phyloP scores from a whole-genome alignment of 2,113 vertebrate species.

The Macrotus californicus region DNA sequence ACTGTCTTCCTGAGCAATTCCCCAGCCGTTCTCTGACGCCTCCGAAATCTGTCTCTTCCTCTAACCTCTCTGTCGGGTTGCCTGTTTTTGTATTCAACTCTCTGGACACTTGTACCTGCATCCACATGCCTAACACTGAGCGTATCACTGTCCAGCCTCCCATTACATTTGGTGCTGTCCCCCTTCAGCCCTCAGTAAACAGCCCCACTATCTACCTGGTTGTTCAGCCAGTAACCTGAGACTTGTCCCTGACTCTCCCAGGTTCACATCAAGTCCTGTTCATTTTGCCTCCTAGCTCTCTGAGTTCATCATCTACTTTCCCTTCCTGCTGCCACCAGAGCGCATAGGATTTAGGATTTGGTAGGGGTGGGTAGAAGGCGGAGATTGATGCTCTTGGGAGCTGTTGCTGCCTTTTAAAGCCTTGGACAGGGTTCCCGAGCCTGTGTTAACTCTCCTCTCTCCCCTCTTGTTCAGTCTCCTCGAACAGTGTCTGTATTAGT shows the following conservation, averaged over 20 bases:
- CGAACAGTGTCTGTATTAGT: not conserved
- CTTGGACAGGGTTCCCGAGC: not conserved
- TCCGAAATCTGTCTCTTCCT: not conserved
- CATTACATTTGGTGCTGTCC: not conserved
- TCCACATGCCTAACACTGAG: not conserved
- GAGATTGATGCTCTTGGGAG: not conserved
- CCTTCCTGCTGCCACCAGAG: not conserved
- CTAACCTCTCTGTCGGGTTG: not conserved
- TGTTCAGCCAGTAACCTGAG: not conserved
- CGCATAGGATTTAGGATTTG: not conserved
- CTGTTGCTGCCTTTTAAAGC: not conserved
- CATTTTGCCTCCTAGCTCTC: not conserved
- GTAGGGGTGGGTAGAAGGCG: not conserved
- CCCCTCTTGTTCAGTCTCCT: not conserved
- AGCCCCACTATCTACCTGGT: not conserved
- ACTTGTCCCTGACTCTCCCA: not conserved
- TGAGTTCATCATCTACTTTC: not conserved
- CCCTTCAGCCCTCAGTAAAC: not conserved
- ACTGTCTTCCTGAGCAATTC: not conserved
- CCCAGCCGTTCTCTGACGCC: not conserved
- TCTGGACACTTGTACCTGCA: not conserved
- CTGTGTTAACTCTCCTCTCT: not conserved
- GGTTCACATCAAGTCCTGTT: not conserved
- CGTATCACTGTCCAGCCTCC: not conserved
- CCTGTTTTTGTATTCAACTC: not conserved